Conservation (phyloP, 2,113 vertebrate genomes). For the Lynx canadensis region DNA sequence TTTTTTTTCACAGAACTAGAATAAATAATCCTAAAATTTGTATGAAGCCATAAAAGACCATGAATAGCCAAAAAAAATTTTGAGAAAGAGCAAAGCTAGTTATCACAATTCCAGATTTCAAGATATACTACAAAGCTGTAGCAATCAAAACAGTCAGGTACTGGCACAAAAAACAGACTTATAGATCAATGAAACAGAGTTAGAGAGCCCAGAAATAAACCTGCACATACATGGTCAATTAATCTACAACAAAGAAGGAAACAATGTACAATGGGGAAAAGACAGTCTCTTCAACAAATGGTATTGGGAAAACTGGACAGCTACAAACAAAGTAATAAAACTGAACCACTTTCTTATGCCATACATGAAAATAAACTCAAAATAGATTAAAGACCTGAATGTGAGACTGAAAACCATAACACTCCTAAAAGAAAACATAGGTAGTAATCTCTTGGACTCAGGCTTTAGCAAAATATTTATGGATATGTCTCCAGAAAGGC, state of each 20-base stretch:
- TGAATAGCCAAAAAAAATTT: not conserved
- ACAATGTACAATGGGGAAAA: not conserved
- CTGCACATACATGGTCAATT: not conserved
- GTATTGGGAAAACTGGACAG: not conserved
- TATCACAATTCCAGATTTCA: not conserved
- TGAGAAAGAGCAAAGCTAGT: not conserved
- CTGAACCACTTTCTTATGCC: not conserved
- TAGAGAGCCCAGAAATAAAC: not conserved
- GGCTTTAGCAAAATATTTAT: not conserved
- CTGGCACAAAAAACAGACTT: not conserved
- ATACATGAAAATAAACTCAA: not conserved
- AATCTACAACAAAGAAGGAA: not conserved
- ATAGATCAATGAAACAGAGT: not conserved
- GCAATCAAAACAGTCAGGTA: not conserved
- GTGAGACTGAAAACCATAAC: not conserved
- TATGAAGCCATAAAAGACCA: not conserved
- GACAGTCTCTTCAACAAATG: not conserved
- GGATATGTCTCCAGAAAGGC: not conserved
- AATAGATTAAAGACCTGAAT: not conserved
- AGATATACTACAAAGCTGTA: not conserved
- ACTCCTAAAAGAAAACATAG: not conserved
- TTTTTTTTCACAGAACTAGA: not conserved
- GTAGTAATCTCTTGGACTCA: not conserved
- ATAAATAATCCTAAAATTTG: not conserved
- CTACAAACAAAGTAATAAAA: not conserved